Evolutionary conservation across 23 tunicate genomes (phyloP).

Genomic region (Styela plicata): DNA sequence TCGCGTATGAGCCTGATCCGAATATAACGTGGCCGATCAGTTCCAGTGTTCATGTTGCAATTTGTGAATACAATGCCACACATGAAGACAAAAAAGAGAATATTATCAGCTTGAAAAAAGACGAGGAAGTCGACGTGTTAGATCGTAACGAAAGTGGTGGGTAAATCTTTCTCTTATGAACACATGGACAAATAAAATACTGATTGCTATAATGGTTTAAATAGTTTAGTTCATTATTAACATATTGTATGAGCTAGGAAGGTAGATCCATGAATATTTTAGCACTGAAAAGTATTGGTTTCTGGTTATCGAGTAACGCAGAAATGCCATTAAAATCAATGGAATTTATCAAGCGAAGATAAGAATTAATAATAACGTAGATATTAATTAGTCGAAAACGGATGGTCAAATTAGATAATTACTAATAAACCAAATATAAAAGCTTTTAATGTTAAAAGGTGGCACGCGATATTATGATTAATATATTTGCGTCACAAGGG

Average conservation of each 20-base stretch:
- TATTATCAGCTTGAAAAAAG: conserved; percentile 31
- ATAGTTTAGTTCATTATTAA: no score
- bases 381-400: no score
- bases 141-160: conserved; percentile 42
- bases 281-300: no score
- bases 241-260: no score
- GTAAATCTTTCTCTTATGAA: not conserved
- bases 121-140: conserved; percentile 39
- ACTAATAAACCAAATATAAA: not conserved
- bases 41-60: conserved; percentile 25
- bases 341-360: no score
- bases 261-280: no score
- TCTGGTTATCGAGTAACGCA: no score
- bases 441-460: not conserved
- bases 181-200: not conserved
- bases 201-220: no score
- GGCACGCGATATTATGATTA: not conserved
- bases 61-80: conserved; percentile 35
- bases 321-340: no score
- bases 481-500: no score
- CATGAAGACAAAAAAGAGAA: conserved; percentile 29
- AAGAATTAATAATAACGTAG: no score
- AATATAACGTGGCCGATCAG: conserved; percentile 27
- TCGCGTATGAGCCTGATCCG: not conserved
- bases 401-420: no score